Conservation (phyloP, 2,888 invertebrate genomes). For the Pristionchus japonicus region DNA sequence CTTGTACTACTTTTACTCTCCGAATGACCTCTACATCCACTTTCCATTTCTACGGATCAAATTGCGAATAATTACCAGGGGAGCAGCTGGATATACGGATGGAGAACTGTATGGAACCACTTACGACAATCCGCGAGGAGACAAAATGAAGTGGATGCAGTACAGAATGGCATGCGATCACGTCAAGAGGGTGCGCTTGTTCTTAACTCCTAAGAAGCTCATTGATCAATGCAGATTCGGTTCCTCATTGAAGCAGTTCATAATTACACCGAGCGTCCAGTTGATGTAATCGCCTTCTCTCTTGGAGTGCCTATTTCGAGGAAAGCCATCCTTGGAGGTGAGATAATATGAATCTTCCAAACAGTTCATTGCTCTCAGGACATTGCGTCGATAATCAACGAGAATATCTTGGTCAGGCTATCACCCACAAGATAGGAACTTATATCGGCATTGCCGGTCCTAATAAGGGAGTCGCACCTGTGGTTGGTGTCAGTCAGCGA, state of each 20-base stretch:
- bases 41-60: too few species aligned
- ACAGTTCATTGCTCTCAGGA: too few species aligned
- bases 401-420: slow-evolving; percentile 52
- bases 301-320: slow-evolving; percentile 73
- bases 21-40: too few species aligned
- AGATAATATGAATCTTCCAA: too few species aligned
- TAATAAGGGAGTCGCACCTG: slow-evolving; percentile 71
- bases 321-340: slow-evolving; percentile 73
- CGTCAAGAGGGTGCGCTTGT: slow-evolving; percentile 57
- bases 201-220: not conserved
- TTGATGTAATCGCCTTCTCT: slow-evolving; percentile 73
- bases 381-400: not conserved
- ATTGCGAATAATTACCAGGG: too few species aligned
- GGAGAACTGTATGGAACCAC: slow-evolving; percentile 73
- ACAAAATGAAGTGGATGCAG: slow-evolving; percentile 72
- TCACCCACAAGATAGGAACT: slow-evolving; percentile 70
- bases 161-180: slow-evolving; percentile 74
- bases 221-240: slow-evolving; percentile 61
- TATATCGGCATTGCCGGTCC: slow-evolving; percentile 73
- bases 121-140: slow-evolving; percentile 69
- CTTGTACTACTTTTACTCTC: not conserved
- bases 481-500: slow-evolving; percentile 49
- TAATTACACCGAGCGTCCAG: slow-evolving; percentile 71
- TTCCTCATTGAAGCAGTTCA: slow-evolving; percentile 73
- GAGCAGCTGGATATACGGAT: slow-evolving; percentile 57